Evolutionary conservation across 2,888 invertebrate genomes (phyloP), one percentile per base, ranked within the genome.

Genomic region (Xylota segnis): DNA sequence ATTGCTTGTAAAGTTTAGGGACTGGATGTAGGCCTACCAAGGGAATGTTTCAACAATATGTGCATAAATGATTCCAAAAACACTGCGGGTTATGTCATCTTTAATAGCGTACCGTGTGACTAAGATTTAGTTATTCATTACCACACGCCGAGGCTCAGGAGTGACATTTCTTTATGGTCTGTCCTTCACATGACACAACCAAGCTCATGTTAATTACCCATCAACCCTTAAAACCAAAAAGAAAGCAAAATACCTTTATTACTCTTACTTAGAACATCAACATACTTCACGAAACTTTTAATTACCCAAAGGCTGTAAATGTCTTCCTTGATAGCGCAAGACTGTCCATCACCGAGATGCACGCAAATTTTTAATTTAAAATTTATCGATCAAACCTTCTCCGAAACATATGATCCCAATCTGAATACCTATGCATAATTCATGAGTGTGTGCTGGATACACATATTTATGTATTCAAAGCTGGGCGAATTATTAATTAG

Each of bases 351-450:
- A 84, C 79, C 43, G 32, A 79, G 74, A 79, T 75, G 70, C 83
- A 84, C 75, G 83, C 83, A 84, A 84, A 75, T 84, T 75, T 84
- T 84, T 84, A 74, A 84, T 79, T 79, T 75, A 65, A 84, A 84
- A 65, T 75, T 79, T 84, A 84, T 84, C 79, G 83, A 84, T 84
- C 79, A 84, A 84, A 84, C 83, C 71, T 71, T 65, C 34, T 45
- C 16, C 16, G 29, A 68, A 68, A 61, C 52, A 54, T 50, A 43
- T 71, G 4, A 29, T 59, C 27, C 45, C 14, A 50, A 29, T 59
- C 34, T 45, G n/a, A 43, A 52, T 45, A 68, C 59, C 2, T 16
- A 56, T 63, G 47, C 50, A 16, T 43, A 34, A 54, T 34, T 50
- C 9, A 61, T 40, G 16, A 4, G 27, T 40, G 12, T 54, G n/a